Conservation (phyloP, 1,140 invertebrate genomes). For the Ptiloglossa arizonensis region DNA sequence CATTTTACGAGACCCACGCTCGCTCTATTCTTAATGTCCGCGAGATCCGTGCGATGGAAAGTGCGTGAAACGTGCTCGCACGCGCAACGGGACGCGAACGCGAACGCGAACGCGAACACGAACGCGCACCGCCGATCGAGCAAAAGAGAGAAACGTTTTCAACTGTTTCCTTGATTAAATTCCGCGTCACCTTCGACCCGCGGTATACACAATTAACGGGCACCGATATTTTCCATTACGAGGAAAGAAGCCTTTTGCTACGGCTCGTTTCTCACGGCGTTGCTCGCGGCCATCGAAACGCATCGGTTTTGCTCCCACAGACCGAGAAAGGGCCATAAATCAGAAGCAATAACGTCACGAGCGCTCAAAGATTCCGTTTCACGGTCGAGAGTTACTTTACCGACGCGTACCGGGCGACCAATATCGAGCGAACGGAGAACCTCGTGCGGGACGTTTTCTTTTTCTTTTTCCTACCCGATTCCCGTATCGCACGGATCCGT, state of each 20-base stretch:
- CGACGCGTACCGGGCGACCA: not conserved
- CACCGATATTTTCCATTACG: not conserved
- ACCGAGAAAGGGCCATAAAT: conserved; percentile 10
- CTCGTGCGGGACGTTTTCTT: no score
- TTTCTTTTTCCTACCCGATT: no score
- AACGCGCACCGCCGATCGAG: not conserved
- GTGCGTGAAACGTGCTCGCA: conserved; percentile 26
- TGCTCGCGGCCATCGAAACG: not conserved
- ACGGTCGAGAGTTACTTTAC: conserved; percentile 29
- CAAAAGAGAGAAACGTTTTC: conserved; percentile 8
- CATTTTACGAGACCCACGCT: conserved; percentile 26
- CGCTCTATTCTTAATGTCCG: conserved; percentile 17
- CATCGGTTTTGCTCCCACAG: not conserved
- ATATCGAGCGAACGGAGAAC: no score
- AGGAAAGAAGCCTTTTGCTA: not conserved
- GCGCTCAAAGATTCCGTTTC: conserved; percentile 9
- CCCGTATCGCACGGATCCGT: no score
- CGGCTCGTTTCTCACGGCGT: conserved; percentile 1
- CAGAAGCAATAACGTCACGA: conserved; percentile 5
- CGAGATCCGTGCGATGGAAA: conserved; percentile 19
- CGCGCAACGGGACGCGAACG: no score
- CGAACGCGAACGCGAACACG: no score
- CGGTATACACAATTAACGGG: not conserved
- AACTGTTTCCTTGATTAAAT: not conserved
- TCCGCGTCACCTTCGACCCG: conserved; percentile 1